Conservation (phyloP, 2,113 vertebrate species). For the Todiramphus chloris region DNA sequence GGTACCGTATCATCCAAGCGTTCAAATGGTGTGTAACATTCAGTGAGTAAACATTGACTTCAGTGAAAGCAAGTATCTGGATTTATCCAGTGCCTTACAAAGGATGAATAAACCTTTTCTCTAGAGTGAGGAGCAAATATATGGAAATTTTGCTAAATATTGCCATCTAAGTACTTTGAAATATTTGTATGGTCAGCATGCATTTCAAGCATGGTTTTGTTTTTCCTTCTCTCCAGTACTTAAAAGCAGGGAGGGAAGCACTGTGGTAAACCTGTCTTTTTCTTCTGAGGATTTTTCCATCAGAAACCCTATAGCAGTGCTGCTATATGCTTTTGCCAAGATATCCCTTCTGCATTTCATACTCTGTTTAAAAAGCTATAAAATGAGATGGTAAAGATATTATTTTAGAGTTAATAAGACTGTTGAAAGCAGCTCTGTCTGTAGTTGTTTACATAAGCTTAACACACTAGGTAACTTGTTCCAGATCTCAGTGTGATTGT, state of each 20-base stretch:
- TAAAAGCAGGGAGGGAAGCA: not conserved
- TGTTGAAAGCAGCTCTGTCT: not conserved
- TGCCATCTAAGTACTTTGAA: not conserved
- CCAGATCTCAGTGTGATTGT: not conserved
- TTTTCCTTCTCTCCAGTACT: not conserved
- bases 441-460: not conserved
- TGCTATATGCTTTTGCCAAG: not conserved
- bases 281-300: not conserved
- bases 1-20: not conserved
- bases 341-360: not conserved
- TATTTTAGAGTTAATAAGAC: not conserved
- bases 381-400: not conserved
- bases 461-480: not conserved
- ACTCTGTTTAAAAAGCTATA: not conserved
- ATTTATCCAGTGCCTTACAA: not conserved
- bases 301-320: not conserved
- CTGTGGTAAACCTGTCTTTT: not conserved
- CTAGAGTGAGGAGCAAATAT: not conserved
- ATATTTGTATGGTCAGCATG: not conserved
- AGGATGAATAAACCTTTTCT: not conserved
- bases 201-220: not conserved
- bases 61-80: not conserved
- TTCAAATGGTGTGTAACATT: not conserved
- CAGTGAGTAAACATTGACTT: not conserved
- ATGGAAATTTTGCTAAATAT: not conserved